Evolutionary conservation across 1,140 invertebrate genomes (phyloP), one percentile per base, ranked within the genome.

Genomic region (Anoplophora glabripennis): DNA sequence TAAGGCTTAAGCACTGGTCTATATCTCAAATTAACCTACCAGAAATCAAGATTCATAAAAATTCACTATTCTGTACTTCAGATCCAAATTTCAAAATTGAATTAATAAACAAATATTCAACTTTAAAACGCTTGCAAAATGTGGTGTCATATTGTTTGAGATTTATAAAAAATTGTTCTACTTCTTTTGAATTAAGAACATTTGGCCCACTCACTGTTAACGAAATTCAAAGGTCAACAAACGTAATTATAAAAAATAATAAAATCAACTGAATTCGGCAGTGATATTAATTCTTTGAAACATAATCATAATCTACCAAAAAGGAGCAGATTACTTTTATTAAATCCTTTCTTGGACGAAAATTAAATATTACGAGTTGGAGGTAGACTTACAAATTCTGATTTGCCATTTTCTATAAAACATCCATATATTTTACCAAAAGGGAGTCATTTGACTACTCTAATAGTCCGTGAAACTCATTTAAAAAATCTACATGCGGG

Each of bases 321-420:
- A 38, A 38, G 41, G 3, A 41, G 18, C 17, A 58, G 34, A 42
- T 34, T 58, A 14, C 11, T 40, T n/a, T 51, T 9, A 21, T 51
- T 58, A 40, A 42, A 41, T n/a, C 56, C 56, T 2, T 58, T 58
- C 18, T 11, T 57, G 7, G 42, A 51, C 45, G 15, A 35, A 8
- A 11, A 57, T 36, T 42, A 44, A 15, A 3, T 57, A 47, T 18
- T 57, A 10, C 34, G 42, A 1, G 47, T 49, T 11, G 56, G 56
- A 7, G 56, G 56, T n/a, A 11, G 56, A 49, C n/a, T 58, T 7
- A 12, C 33, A 42, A 58, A 51, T 17, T 37, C 47, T 5, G 14
- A 41, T 38, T 42, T 58, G 15, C 15, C 17, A 28, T 28, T 28
- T 28, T 28, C 21, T 28, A 3, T 2, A 28, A 28, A 28, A 5